Conservation (phyloP, 2,797 vertebrate genomes). For the Cyclura pinguis region DNA sequence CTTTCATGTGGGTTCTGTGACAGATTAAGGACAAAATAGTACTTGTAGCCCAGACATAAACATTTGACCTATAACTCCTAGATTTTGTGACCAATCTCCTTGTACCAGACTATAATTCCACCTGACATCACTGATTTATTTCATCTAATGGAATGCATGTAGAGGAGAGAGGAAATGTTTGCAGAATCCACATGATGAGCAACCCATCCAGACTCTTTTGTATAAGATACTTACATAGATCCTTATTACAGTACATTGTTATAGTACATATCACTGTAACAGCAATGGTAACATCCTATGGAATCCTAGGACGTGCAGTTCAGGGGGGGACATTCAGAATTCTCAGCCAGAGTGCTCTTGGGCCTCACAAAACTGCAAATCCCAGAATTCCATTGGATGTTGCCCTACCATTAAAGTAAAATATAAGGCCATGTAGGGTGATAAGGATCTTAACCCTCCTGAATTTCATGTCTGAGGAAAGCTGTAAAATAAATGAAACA, state of each 20-base stretch:
- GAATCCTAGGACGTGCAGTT: too few species aligned
- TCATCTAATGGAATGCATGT: not conserved
- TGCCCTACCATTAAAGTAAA: too few species aligned
- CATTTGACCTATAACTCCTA: not conserved
- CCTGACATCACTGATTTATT: not conserved
- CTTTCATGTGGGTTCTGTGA: not conserved
- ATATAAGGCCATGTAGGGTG: too few species aligned
- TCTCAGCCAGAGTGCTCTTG: too few species aligned
- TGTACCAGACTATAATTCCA: not conserved
- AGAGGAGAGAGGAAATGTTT: not conserved
- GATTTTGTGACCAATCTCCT: not conserved
- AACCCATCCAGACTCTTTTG: not conserved
- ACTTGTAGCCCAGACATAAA: not conserved
- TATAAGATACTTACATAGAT: not conserved
- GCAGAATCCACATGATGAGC: accelerated
- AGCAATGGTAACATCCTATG: too few species aligned
- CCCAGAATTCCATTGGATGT: too few species aligned
- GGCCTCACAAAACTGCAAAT: too few species aligned
- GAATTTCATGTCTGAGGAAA: too few species aligned
- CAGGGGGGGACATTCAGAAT: too few species aligned
- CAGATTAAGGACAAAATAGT: not conserved
- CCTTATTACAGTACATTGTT: too few species aligned
- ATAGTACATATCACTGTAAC: too few species aligned
- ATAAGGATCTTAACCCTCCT: not conserved
- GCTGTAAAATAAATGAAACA: not conserved